Evolutionary conservation across 1,140 invertebrate genomes (phyloP).

Genomic region (Ganaspis sp.): DNA sequence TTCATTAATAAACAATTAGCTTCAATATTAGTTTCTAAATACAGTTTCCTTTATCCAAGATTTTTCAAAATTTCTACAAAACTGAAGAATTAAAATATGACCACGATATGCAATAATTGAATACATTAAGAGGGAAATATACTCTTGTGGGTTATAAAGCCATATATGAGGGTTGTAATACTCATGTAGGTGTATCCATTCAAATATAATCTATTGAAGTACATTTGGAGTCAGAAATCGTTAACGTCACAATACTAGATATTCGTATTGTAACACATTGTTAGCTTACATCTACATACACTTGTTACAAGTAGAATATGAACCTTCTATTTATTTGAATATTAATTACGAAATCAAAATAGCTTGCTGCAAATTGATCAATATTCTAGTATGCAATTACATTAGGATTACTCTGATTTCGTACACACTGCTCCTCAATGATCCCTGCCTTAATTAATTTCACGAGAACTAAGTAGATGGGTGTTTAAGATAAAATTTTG

Average conservation of each 20-base stretch:
- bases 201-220: not conserved
- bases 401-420: conserved; percentile 3
- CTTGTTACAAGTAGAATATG: not conserved
- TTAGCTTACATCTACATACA: not conserved
- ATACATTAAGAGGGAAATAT: not conserved
- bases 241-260: not conserved
- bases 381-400: not conserved
- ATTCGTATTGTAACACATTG: not conserved
- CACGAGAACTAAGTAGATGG: not conserved
- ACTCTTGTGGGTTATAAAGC: not conserved
- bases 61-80: no score
- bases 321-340: not conserved
- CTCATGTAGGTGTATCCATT: not conserved
- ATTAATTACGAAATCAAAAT: not conserved
- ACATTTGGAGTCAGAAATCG: not conserved
- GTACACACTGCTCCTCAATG: not conserved
- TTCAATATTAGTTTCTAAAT: no score
- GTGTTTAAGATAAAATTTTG: not conserved
- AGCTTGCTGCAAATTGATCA: not conserved
- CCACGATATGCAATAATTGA: not conserved
- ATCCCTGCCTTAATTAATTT: not conserved
- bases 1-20: no score
- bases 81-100: no score
- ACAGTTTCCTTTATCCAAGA: no score
- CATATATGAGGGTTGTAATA: not conserved